Evolutionary conservation across 2,888 invertebrate genomes (phyloP).

Genomic region (Biston stratarius): DNA sequence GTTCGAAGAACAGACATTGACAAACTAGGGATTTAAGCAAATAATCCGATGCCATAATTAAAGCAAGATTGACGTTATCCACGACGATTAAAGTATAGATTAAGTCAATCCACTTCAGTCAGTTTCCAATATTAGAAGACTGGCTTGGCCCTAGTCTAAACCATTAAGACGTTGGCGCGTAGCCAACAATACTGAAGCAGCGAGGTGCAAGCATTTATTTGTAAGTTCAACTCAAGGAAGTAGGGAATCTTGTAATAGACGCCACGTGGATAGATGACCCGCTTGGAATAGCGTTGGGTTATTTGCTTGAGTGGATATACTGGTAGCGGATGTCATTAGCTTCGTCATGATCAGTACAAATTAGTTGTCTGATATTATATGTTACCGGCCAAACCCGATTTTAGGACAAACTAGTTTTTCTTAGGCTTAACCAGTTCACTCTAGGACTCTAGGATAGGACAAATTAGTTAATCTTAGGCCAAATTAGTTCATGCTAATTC

Average conservation of each 20-base stretch:
- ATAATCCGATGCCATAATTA: constrained; percentile 16
- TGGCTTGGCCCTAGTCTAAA: constrained; percentile 73
- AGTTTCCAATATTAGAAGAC: constrained; percentile 76
- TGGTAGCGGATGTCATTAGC: constrained; percentile 29
- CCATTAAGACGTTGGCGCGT: constrained; percentile 81
- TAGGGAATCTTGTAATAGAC: constrained; percentile 81
- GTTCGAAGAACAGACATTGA: constrained; percentile 13
- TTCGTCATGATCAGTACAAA: constrained; percentile 13
- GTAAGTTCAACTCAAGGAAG: constrained; percentile 83
- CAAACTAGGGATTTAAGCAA: constrained; percentile 6
- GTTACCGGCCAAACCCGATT: background rate
- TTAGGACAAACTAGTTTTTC: no score
- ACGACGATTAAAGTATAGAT: constrained; percentile 53
- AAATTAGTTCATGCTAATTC: no score
- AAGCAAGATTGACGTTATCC: constrained; percentile 18
- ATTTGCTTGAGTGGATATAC: constrained; percentile 30
- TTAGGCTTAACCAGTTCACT: no score
- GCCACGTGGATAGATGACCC: constrained; percentile 68
- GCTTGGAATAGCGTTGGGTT: constrained; percentile 48
- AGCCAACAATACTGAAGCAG: constrained; percentile 64
- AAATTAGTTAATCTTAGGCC: no score
- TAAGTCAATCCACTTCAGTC: constrained; percentile 72
- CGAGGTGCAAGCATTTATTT: constrained; percentile 80
- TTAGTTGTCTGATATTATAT: constrained; percentile 2
- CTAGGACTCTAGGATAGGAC: no score